Conservation (phyloP, 2,888 invertebrate genomes). For the Melinopterus prodromus region DNA sequence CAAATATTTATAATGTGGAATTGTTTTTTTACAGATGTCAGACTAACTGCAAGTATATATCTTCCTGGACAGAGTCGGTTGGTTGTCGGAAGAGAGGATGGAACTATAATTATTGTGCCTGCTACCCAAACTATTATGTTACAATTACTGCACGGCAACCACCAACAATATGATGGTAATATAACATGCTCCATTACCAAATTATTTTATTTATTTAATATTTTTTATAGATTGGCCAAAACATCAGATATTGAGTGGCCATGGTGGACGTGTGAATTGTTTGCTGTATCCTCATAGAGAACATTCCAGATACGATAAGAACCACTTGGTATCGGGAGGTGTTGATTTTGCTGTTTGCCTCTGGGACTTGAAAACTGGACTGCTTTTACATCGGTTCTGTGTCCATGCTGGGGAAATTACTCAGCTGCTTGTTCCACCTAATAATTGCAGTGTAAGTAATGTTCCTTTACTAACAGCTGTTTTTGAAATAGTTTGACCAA, state of each 20-base stretch:
- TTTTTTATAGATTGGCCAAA: conserved; percentile 81
- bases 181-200: conserved; percentile 34
- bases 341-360: conserved; percentile 97
- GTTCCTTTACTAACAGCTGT: not conserved
- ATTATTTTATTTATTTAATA: not conserved
- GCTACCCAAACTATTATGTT: conserved; percentile 95
- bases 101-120: conserved; percentile 94
- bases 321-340: conserved; percentile 93
- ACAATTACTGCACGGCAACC: conserved; percentile 87
- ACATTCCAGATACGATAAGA: conserved; percentile 86
- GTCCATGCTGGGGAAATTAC: conserved; percentile 98
- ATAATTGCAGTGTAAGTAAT: conserved; percentile 80
- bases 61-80: conserved; percentile 91
- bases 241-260: conserved; percentile 87
- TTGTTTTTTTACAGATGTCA: conserved; percentile 66
- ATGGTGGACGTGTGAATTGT: conserved; percentile 94
- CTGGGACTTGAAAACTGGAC: conserved; percentile 94
- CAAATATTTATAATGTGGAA: not conserved
- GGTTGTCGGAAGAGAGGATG: conserved; percentile 95
- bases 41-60: conserved; percentile 93
- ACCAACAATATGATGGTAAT: conserved; percentile 80
- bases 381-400: conserved; percentile 91
- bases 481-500: not conserved
- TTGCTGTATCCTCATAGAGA: conserved; percentile 94
- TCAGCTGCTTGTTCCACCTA: conserved; percentile 93